These are phyloP conservation scores for Thumatha senex DNA, from an alignment of 2,888 invertebrate species.

Conservation along the genomic window DNA sequence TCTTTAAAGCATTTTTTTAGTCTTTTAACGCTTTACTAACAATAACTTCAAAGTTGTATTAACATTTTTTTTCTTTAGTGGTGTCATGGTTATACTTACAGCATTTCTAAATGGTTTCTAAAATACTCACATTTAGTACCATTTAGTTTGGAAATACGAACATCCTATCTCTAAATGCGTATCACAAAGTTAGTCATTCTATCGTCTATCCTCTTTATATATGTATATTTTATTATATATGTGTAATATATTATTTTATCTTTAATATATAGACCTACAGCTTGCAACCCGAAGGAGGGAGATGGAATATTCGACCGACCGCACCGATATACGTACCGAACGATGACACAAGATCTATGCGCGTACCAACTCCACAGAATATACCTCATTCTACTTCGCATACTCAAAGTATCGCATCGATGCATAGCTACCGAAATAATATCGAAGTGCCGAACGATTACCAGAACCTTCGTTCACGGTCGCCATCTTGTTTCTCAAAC, in stretches of 20 bases:
- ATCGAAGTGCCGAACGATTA: constrained; percentile 78
- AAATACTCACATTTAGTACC: constrained; percentile 46
- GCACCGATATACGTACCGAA: constrained; percentile 78
- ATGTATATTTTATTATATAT: constrained; percentile 37
- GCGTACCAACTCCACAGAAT: constrained; percentile 70
- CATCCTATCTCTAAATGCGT: constrained; percentile 80
- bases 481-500: constrained; percentile 82
- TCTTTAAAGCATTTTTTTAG: constrained; percentile 29
- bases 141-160: constrained; percentile 44
- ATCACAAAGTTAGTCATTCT: constrained; percentile 50
- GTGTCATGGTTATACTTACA: constrained; percentile 74
- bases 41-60: constrained; percentile 42
- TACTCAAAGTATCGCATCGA: constrained; percentile 79
- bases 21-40: constrained; percentile 65
- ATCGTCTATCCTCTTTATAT: constrained; percentile 43
- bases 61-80: constrained; percentile 64
- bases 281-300: constrained; percentile 71
- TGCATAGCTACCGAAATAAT: constrained; percentile 81
- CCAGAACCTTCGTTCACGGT: constrained; percentile 78
- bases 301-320: constrained; percentile 78
- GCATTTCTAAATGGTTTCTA: constrained; percentile 43
- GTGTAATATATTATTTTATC: constrained; percentile 50
- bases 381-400: constrained; percentile 78
- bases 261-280: constrained; percentile 73
- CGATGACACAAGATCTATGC: constrained; percentile 65